These are phyloP conservation scores for Spicauda simplicius DNA, from an alignment of 2,888 invertebrate genomes.

Conservation along the genomic window DNA sequence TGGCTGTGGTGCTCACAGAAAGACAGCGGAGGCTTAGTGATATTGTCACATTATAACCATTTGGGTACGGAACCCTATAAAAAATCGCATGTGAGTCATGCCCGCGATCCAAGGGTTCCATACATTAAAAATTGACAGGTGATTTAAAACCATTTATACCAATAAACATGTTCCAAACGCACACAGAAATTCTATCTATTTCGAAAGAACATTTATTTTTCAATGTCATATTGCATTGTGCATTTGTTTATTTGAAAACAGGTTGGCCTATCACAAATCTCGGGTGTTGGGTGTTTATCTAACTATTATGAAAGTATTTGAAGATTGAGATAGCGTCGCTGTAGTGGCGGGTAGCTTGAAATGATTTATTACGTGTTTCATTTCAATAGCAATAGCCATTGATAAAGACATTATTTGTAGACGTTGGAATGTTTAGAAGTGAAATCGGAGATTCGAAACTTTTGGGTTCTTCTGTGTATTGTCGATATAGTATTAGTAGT, in stretches of 20 bases:
- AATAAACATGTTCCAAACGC: conserved; percentile 42
- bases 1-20: no score
- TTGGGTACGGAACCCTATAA: no score
- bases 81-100: no score
- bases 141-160: not conserved
- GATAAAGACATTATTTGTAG: not conserved
- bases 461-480: no score
- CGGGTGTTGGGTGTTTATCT: conserved; percentile 50
- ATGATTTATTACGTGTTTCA: conserved; percentile 26
- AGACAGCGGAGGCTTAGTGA: no score
- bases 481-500: no score
- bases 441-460: no score
- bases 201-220: conserved; percentile 58
- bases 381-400: conserved; percentile 46
- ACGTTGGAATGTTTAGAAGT: not conserved
- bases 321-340: conserved; percentile 63
- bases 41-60: no score
- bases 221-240: conserved; percentile 48
- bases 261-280: conserved; percentile 62
- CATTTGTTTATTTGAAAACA: conserved; percentile 47
- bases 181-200: conserved; percentile 45
- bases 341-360: not conserved
- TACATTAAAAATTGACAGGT: no score
- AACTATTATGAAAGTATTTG: conserved; percentile 60
- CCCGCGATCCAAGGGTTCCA: no score